phyloP scores from a whole-genome alignment of 2,113 vertebrate genomes.

The Sterna hirundo region DNA sequence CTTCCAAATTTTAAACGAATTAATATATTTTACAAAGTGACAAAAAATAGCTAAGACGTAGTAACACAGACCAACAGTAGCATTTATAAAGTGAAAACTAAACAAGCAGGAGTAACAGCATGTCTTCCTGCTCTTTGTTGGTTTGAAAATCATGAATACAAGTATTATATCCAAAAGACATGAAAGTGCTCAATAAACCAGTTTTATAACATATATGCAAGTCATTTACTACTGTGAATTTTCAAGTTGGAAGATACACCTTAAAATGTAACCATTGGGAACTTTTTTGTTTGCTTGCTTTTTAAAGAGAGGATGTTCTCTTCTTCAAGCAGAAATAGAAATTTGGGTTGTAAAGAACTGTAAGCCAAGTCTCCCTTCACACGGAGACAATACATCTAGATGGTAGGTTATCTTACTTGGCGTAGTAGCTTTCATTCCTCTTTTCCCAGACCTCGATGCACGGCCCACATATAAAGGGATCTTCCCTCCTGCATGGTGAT shows the following conservation, averaged over 20 bases:
- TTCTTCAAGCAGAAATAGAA: background rate
- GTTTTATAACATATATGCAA: background rate
- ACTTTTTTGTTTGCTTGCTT: background rate
- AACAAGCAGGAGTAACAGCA: background rate
- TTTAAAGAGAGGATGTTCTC: background rate
- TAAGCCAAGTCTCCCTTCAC: background rate
- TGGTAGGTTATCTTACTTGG: slow-evolving; percentile 81
- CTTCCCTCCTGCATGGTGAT: slow-evolving; percentile 51
- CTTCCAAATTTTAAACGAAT: background rate
- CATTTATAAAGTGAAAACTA: background rate
- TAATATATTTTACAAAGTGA: background rate
- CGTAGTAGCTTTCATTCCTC: slow-evolving; percentile 71
- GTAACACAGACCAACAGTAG: background rate
- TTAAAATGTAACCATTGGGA: background rate
- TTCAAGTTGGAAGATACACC: background rate
- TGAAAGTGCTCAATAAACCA: fast-evolving
- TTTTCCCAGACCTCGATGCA: slow-evolving; percentile 65
- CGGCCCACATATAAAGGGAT: slow-evolving; percentile 65
- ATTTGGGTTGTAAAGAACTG: background rate
- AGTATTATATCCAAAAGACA: background rate
- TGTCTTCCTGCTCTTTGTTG: background rate
- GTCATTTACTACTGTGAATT: background rate
- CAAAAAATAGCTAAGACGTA: background rate
- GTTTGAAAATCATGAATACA: background rate
- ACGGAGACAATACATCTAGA: background rate